These are phyloP conservation scores for Steinernema hermaphroditum DNA, from an alignment of 2,888 invertebrate genomes.

Conservation along the genomic window DNA sequence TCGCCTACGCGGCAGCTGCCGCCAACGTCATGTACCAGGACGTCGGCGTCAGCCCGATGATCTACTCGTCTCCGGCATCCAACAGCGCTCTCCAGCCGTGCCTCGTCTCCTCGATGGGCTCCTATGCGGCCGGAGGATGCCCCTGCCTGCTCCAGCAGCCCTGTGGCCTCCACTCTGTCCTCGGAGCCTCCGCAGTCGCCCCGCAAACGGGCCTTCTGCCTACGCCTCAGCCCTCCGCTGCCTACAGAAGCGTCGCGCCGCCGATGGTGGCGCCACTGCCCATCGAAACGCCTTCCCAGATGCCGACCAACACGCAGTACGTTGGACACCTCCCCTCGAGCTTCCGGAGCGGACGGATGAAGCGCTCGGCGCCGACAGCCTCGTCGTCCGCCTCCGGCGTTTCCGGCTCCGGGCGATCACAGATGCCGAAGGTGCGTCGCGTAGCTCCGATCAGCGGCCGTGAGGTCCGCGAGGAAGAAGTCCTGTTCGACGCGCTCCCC, in stretches of 20 bases:
- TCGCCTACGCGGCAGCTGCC: background rate
- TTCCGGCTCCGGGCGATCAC: slow-evolving; percentile 14
- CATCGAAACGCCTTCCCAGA: background rate
- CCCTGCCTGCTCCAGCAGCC: slow-evolving; percentile 24
- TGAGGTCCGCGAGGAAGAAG: background rate
- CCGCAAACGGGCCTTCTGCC: background rate
- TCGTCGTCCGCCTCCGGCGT: background rate
- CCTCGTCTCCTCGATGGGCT: slow-evolving; percentile 8
- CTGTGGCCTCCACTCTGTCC: slow-evolving; percentile 25
- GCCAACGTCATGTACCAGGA: slow-evolving; percentile 26
- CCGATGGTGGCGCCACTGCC: background rate
- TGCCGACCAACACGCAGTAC: slow-evolving; percentile 14
- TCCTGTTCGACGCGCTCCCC: slow-evolving; percentile 19
- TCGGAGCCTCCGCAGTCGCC: slow-evolving; percentile 1
- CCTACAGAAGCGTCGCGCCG: slow-evolving; percentile 22
- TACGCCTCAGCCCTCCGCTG: background rate
- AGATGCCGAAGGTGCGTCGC: slow-evolving; percentile 22
- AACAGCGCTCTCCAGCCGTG: slow-evolving; percentile 22
- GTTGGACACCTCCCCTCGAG: slow-evolving; percentile 20
- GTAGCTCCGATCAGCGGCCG: background rate
- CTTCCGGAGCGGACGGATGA: slow-evolving; percentile 17
- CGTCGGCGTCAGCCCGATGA: slow-evolving; percentile 9
- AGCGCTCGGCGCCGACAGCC: slow-evolving; percentile 1
- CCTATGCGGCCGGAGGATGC: slow-evolving; percentile 7
- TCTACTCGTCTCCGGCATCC: slow-evolving; percentile 29